phyloP scores from a whole-genome alignment of 92 coral and sea anemone genomes.

The Umimayanthus chanpuru region DNA sequence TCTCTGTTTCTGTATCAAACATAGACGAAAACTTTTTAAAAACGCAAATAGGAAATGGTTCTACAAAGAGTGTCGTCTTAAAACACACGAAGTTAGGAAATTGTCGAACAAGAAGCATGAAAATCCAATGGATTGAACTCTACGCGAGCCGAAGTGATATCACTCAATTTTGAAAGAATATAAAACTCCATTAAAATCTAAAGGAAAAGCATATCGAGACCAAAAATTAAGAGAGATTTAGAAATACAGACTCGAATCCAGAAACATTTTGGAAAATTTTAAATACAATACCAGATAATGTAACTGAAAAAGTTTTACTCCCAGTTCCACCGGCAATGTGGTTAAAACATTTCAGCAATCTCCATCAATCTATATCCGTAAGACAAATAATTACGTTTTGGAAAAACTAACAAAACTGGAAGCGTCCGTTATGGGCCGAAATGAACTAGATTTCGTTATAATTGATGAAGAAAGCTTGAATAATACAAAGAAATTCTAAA shows the following conservation, averaged over 20 bases:
- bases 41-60: constrained; percentile 9
- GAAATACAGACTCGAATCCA: constrained; percentile 10
- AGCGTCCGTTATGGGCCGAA: too few relatives aligned
- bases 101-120: constrained; percentile 52
- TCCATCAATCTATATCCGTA: too few relatives aligned
- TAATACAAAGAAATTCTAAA: constrained; percentile 6
- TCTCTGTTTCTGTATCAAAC: background rate
- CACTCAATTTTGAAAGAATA: too few relatives aligned
- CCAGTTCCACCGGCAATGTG: too few relatives aligned
- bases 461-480: background rate
- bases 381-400: too few relatives aligned
- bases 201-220: background rate
- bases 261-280: constrained; percentile 42
- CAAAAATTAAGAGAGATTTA: too few relatives aligned
- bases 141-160: too few relatives aligned
- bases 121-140: too few relatives aligned
- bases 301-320: background rate
- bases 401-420: too few relatives aligned
- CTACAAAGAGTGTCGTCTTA: constrained; percentile 40
- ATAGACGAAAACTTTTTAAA: background rate
- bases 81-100: constrained; percentile 40
- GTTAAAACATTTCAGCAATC: too few relatives aligned
- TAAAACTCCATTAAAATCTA: too few relatives aligned
- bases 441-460: constrained; percentile 7
- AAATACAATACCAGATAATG: constrained; percentile 42